Conservation (phyloP, 2,113 vertebrate species). For the Proterorhinus semilunaris region DNA sequence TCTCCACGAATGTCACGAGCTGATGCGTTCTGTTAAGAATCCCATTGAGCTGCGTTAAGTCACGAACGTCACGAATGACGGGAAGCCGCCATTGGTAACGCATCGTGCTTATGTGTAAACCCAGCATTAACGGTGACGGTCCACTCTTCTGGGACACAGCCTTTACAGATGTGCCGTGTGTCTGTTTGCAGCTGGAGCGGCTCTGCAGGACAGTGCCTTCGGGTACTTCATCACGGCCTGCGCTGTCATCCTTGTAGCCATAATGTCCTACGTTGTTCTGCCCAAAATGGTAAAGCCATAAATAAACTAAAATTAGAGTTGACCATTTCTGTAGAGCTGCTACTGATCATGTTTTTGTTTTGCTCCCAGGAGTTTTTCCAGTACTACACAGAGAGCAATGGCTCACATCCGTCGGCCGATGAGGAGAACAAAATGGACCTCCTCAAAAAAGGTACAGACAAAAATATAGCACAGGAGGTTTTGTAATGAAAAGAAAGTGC, state of each 20-base stretch:
- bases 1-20: no score
- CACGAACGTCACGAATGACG: no score
- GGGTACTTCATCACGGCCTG: constrained; percentile 95
- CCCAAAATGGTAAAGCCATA: constrained; percentile 82
- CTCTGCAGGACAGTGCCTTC: constrained; percentile 84
- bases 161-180: background rate
- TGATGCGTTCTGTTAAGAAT: no score
- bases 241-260: constrained; percentile 82
- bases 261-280: constrained; percentile 83
- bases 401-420: constrained; percentile 63
- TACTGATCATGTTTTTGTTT: background rate
- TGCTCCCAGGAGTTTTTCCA: constrained; percentile 87
- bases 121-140: no score
- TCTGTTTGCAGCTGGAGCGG: constrained; percentile 78
- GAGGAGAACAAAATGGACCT: constrained; percentile 90
- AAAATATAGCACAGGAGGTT: background rate
- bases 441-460: constrained; percentile 82
- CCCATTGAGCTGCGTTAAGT: no score
- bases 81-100: no score
- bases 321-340: no score
- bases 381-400: constrained; percentile 79
- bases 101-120: no score
- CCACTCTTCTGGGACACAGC: background rate
- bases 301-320: background rate
- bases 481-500: background rate